These are phyloP conservation scores for Drosophila burlai DNA, from an alignment of 1,140 invertebrate species.

Conservation along the genomic window DNA sequence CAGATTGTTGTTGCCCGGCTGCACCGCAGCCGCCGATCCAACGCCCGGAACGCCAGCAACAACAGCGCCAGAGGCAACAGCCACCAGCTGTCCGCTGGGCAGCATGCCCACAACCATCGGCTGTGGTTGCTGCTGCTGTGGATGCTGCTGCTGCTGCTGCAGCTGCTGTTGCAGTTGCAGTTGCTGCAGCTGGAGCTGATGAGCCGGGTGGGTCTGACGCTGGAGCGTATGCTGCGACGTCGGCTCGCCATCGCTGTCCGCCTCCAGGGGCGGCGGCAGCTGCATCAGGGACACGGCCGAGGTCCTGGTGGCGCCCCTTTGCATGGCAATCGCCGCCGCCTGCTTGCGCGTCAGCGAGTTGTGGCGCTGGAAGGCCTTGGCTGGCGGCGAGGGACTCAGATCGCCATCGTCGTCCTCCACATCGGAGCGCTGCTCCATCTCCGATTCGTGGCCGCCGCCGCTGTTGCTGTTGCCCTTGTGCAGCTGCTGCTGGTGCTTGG, in stretches of 20 bases:
- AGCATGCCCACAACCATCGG: constrained; percentile 71
- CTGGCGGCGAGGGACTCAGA: constrained; percentile 84
- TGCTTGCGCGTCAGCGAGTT: constrained; percentile 87
- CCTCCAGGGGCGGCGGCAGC: constrained; percentile 92
- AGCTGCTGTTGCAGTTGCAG: constrained; percentile 51
- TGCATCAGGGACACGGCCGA: constrained; percentile 90
- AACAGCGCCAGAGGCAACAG: constrained; percentile 67
- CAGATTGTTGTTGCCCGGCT: constrained; percentile 76
- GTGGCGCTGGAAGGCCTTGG: constrained; percentile 86
- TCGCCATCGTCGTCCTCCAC: constrained; percentile 84
- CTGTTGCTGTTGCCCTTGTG: constrained; percentile 57
- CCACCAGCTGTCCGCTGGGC: constrained; percentile 74
- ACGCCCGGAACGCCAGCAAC: constrained; percentile 58
- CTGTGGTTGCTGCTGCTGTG: constrained; percentile 63
- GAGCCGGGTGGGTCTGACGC: constrained; percentile 32
- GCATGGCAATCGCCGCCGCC: constrained; percentile 86
- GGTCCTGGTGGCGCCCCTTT: constrained; percentile 85
- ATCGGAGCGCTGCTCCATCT: constrained; percentile 79
- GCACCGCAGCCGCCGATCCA: constrained; percentile 57
- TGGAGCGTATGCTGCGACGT: constrained; percentile 44
- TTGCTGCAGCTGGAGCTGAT: constrained; percentile 43
- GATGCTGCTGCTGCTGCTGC: constrained; percentile 42
- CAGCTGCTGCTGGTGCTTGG: constrained; percentile 76
- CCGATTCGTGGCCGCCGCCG: constrained; percentile 59
- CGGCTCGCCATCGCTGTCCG: constrained; percentile 88